phyloP scores from a whole-genome alignment of 2,113 vertebrate species.

The Hemicordylus capensis region DNA sequence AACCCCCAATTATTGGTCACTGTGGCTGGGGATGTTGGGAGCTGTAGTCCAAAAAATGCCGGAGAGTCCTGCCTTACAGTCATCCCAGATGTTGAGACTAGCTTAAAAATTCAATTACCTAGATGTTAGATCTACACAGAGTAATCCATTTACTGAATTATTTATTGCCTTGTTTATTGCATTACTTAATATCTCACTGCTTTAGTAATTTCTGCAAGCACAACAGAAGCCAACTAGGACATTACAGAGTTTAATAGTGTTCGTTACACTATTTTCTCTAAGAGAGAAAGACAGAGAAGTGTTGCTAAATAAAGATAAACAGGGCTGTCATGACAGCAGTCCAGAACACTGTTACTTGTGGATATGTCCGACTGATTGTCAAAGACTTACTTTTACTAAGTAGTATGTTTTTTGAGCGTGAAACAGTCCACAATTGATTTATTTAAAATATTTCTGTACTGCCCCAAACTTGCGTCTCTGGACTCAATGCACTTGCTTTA shows the following conservation, averaged over 20 bases:
- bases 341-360: background rate
- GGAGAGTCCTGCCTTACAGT: no score
- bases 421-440: background rate
- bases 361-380: background rate
- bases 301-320: constrained; percentile 9
- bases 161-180: constrained; percentile 64
- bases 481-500: background rate
- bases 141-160: constrained; percentile 65
- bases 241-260: constrained; percentile 1
- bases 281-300: background rate
- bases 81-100: no score
- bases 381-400: background rate
- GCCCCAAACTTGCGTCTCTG: no score
- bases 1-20: no score
- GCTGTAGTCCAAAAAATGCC: no score
- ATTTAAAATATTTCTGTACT: no score
- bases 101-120: no score
- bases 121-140: constrained; percentile 51
- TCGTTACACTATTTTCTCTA: constrained; percentile 28
- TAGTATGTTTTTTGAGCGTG: background rate
- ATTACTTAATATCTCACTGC: constrained; percentile 58
- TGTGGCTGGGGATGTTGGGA: no score
- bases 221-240: constrained; percentile 18
- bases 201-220: constrained; percentile 42
- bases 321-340: background rate